Percentiles rank a stretch among this genome's conserved stretches.
Conservation (phyloP, 1,140 invertebrate species). For the Drosophila punjabiensis region DNA sequence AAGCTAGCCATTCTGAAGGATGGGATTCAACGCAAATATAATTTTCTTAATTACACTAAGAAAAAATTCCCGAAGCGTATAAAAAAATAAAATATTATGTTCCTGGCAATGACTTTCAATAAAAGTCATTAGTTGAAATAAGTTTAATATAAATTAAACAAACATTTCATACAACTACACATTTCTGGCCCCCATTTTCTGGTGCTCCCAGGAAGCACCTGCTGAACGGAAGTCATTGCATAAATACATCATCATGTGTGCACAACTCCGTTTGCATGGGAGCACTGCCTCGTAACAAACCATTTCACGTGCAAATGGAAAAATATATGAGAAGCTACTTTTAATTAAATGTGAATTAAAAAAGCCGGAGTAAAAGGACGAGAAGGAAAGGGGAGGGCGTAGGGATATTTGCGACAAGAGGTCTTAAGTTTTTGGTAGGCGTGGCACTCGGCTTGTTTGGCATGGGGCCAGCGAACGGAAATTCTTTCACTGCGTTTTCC, state of each 20-base stretch:
- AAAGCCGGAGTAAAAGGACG: not conserved
- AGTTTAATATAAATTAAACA: not conserved
- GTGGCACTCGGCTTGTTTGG: conserved; percentile 31
- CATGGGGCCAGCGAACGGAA: conserved; percentile 34
- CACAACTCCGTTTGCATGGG: conserved; percentile 7
- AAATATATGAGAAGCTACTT: conserved; percentile 48
- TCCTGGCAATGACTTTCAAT: not conserved
- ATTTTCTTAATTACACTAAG: not conserved
- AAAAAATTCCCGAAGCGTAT: too few relatives aligned
- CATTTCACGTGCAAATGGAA: conserved; percentile 34
- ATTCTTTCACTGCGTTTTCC: conserved; percentile 24
- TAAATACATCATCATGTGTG: conserved; percentile 17
- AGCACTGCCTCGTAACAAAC: conserved; percentile 10
- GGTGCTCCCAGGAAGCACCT: conserved; percentile 24
- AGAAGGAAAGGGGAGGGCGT: not conserved
- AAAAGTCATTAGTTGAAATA: not conserved
- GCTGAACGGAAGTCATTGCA: conserved; percentile 34
- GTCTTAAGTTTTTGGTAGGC: conserved; percentile 24
- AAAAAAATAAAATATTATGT: not conserved
- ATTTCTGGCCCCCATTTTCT: not conserved
- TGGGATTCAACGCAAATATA: not conserved
- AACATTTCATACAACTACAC: not conserved
- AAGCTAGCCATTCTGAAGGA: not conserved
- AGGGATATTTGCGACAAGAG: conserved; percentile 45
- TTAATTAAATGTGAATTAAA: conserved; percentile 52